phyloP scores from a whole-genome alignment of 2,113 vertebrate species.

The Emydocephalus ijimae region DNA sequence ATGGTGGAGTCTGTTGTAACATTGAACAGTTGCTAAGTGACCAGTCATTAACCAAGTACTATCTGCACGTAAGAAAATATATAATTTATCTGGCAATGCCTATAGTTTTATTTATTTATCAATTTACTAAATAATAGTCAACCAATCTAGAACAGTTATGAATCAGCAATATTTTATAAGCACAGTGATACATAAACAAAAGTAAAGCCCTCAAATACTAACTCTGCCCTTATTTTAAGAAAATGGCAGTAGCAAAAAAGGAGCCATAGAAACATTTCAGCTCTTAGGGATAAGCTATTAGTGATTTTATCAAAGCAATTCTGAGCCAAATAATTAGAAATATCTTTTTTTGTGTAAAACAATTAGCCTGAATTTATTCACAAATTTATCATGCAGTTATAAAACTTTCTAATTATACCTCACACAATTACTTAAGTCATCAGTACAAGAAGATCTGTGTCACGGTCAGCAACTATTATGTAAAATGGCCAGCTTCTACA shows the following conservation, averaged over 20 bases:
- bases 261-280: background rate
- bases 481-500: background rate
- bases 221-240: background rate
- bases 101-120: background rate
- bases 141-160: background rate
- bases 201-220: background rate
- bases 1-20: background rate
- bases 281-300: background rate
- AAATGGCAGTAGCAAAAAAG: background rate
- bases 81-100: background rate
- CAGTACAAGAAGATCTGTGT: background rate
- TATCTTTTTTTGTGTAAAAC: background rate
- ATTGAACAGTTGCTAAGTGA: too few relatives aligned
- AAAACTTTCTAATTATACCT: background rate
- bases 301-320: background rate
- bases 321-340: background rate
- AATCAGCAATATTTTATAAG: background rate
- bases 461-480: background rate
- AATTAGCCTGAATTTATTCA: background rate
- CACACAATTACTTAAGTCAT: background rate
- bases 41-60: too few relatives aligned
- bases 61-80: background rate
- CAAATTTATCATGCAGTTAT: background rate
- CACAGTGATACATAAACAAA: background rate
- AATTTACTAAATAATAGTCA: background rate